phyloP scores from a whole-genome alignment of 2,797 vertebrate species.

The Spondyliosoma cantharus region DNA sequence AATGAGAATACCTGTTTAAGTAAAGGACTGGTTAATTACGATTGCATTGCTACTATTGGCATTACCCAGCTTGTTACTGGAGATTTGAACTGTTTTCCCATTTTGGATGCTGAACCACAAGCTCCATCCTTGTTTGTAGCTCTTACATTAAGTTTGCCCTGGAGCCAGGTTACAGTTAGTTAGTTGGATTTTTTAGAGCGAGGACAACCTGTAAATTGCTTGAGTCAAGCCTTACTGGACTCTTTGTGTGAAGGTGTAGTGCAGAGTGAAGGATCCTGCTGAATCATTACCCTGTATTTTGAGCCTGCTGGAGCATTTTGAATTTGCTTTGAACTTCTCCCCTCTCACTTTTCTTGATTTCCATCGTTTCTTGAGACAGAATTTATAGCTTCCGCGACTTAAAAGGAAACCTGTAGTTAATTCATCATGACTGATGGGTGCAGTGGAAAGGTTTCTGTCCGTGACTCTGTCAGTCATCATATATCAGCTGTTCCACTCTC shows the following conservation, averaged over 20 bases:
- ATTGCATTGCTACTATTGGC: neutral
- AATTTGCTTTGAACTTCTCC: conserved; percentile 32
- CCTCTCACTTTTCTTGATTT: conserved; percentile 35
- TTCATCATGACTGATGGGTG: conserved; percentile 48
- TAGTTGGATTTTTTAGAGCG: conserved; percentile 7
- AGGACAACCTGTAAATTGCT: neutral
- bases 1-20: too few species aligned
- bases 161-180: neutral
- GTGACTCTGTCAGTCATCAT: conserved; percentile 60
- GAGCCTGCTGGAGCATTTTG: conserved; percentile 13
- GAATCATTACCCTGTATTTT: conserved; percentile 14
- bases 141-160: neutral
- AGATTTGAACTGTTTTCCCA: neutral
- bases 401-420: conserved; percentile 46
- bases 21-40: too few species aligned
- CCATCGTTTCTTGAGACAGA: neutral
- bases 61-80: neutral
- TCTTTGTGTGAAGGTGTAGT: neutral
- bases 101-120: neutral
- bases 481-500: conserved; percentile 71
- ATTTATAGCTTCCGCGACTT: conserved; percentile 41
- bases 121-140: neutral
- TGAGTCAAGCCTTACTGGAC: neutral
- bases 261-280: conserved; percentile 4
- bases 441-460: conserved; percentile 61